phyloP scores from a whole-genome alignment of 2,113 vertebrate genomes.

The Xiphophorus hellerii region DNA sequence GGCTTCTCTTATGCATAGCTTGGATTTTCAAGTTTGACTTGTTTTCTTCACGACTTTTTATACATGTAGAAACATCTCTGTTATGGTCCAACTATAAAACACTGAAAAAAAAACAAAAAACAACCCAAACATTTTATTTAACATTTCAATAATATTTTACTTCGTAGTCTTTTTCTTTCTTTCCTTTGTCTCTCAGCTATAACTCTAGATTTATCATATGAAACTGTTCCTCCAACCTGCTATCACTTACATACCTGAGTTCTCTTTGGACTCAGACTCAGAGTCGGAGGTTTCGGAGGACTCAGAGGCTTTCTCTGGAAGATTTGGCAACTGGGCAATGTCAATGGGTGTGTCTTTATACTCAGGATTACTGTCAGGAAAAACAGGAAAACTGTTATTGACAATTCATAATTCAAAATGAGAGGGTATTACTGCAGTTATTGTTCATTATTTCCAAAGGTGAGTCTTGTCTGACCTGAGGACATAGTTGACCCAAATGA shows the following conservation, averaged over 20 bases:
- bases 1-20: constrained; percentile 15
- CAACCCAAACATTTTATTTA: not conserved
- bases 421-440: not conserved
- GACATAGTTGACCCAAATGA: constrained; percentile 99
- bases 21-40: constrained; percentile 10
- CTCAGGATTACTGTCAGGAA: constrained; percentile 87
- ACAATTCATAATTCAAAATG: not conserved
- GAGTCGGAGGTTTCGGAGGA: constrained; percentile 97
- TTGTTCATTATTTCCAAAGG: not conserved
- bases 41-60: not conserved
- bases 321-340: constrained; percentile 93
- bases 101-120: not conserved
- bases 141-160: not conserved
- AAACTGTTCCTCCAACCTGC: not conserved
- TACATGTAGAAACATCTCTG: not conserved
- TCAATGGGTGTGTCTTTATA: constrained; percentile 98
- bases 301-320: constrained; percentile 95
- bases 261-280: constrained; percentile 97
- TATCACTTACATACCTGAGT: constrained; percentile 85
- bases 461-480: constrained; percentile 86
- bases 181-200: not conserved
- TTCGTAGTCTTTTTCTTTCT: not conserved
- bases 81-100: not conserved
- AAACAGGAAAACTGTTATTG: not conserved
- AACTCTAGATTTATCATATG: too few species aligned